phyloP scores from a whole-genome alignment of 1,140 invertebrate species.

The Drosophila navojoa region DNA sequence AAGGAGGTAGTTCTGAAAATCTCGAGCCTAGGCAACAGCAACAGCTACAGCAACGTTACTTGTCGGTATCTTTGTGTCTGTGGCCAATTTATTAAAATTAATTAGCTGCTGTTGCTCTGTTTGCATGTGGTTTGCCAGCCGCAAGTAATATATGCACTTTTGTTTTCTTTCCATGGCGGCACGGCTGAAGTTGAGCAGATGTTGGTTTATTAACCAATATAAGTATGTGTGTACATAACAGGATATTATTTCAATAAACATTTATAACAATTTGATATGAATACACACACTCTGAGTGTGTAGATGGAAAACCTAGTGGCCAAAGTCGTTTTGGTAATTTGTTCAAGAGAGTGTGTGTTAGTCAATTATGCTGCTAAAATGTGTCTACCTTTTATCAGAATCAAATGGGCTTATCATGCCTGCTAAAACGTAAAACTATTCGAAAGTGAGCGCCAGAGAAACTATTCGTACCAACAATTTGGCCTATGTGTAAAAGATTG shows the following conservation, averaged over 20 bases:
- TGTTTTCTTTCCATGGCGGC: constrained; percentile 4
- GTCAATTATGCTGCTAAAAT: background rate
- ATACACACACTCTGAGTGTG: background rate
- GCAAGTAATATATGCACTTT: constrained; percentile 31
- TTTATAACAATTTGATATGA: background rate
- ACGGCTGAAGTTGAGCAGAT: constrained; percentile 18
- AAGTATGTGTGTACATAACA: background rate
- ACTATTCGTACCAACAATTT: constrained; percentile 4
- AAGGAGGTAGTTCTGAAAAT: constrained; percentile 26
- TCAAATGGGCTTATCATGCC: background rate
- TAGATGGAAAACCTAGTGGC: background rate
- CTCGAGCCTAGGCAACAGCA: constrained; percentile 44
- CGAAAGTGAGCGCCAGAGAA: background rate
- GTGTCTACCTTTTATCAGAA: background rate
- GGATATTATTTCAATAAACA: background rate
- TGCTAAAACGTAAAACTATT: background rate
- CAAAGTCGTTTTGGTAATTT: no score
- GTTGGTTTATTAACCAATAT: constrained; percentile 18
- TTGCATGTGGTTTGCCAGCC: constrained; percentile 39
- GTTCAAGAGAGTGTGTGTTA: no score
- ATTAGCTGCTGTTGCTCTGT: constrained; percentile 61
- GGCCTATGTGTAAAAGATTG: background rate
- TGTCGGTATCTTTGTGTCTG: constrained; percentile 44
- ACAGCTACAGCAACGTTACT: constrained; percentile 33
- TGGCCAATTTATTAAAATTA: constrained; percentile 80